A percentile compares a stretch with the other conserved stretches of the same genome.
Conservation (phyloP, 2,113 vertebrate genomes). For the Erinaceus europaeus region DNA sequence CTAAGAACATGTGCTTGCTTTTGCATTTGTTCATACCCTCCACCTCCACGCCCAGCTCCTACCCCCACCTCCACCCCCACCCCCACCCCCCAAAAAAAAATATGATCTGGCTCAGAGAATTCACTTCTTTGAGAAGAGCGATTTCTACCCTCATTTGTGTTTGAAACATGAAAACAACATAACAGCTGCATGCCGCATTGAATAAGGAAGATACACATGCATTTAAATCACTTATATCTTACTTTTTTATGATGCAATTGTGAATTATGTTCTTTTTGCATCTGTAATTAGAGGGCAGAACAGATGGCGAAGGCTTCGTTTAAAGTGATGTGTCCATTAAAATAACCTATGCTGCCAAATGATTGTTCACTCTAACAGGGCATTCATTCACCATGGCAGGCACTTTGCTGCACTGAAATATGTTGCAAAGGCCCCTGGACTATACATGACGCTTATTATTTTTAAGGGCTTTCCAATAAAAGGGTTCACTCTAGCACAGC, state of each 20-base stretch:
- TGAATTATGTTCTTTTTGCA: constrained; percentile 86
- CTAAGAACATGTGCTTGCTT: constrained; percentile 49
- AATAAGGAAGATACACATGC: constrained; percentile 89
- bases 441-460: constrained; percentile 80
- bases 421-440: constrained; percentile 77
- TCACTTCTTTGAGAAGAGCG: constrained; percentile 75
- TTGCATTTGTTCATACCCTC: constrained; percentile 42
- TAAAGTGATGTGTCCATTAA: constrained; percentile 91
- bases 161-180: constrained; percentile 87
- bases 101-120: constrained; percentile 70
- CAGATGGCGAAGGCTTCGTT: constrained; percentile 88
- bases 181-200: constrained; percentile 89
- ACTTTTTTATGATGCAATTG: constrained; percentile 86
- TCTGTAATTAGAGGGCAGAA: constrained; percentile 92
- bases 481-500: constrained; percentile 63
- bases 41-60: no score
- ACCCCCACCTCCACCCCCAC: no score
- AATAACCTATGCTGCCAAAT: constrained; percentile 89
- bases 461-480: constrained; percentile 79
- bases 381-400: constrained; percentile 79
- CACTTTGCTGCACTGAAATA: constrained; percentile 79
- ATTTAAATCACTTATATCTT: constrained; percentile 92
- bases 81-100: background rate
- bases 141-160: constrained; percentile 86
- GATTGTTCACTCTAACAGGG: constrained; percentile 84